phyloP scores from a whole-genome alignment of 2,113 vertebrate genomes.

The Gymnarchus niloticus region DNA sequence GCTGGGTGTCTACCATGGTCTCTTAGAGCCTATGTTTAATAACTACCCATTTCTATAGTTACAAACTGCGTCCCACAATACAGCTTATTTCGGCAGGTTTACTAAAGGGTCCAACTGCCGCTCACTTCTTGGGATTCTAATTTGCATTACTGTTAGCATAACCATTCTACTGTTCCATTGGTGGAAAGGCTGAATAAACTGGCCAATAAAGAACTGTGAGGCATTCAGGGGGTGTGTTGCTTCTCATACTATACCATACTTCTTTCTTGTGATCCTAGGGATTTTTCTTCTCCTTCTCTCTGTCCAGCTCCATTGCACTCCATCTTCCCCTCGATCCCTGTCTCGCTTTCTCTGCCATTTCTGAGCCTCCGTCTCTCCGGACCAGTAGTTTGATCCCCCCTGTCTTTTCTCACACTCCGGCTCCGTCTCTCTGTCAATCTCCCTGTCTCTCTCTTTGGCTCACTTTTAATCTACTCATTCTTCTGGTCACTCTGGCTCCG shows the following conservation, averaged over 20 bases:
- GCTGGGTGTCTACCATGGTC: neutral
- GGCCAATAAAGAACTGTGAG: neutral
- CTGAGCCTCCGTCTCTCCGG: neutral
- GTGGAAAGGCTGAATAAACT: neutral
- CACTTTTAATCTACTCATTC: neutral
- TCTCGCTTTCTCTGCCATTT: neutral
- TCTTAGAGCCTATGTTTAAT: neutral
- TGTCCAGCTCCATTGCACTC: neutral
- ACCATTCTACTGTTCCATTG: neutral
- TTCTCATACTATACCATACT: neutral
- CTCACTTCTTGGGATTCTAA: neutral
- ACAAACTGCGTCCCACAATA: neutral
- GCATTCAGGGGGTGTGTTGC: neutral
- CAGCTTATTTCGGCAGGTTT: too few relatives aligned
- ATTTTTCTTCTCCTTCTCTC: slow-evolving; percentile 6
- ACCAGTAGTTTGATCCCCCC: neutral
- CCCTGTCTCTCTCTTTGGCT: neutral
- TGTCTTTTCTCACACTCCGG: neutral
- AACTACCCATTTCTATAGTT: neutral
- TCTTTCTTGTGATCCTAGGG: neutral
- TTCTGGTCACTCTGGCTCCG: neutral
- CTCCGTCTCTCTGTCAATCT: neutral
- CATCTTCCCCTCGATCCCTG: neutral
- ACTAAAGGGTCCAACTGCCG: neutral
- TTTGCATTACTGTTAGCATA: neutral